Base-by-base conservation (phyloP, 2,797 vertebrate species). In the Cygnus olor region DNA sequence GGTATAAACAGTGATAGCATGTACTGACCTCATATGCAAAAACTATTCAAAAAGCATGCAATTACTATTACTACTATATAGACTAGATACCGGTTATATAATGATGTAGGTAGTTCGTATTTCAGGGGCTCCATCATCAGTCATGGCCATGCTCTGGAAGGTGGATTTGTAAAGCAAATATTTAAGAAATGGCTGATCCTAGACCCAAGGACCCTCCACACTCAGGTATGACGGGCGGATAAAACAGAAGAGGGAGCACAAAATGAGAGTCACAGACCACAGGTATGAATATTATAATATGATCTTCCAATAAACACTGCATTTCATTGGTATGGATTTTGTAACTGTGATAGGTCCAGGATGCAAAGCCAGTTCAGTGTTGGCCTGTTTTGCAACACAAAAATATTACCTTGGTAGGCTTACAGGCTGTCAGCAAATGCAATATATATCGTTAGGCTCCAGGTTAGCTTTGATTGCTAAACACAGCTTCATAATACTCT, bases 391-490 rank as follows among this genome's bases (percentile, higher is more conserved):
- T 57, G 8, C 27, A 25, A 25, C 21, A 53, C 61, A 71, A 58
- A 80, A 77, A 16, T 27, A 49, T 82, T 85, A 66, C 32, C 69
- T 68, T 80, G 76, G 60, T 64, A 79, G 66, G 30, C 47, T 73
- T 44, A 72, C 53, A 81, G 61, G 30, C 45, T 65, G 30, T 61
- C 44, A 72, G 66, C 58, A 81, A 76, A 57, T n/a, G 54, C 58
- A 72, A 2, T 11, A 18, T 22, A 3, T 97, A 85, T 81, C 87
- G 82, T 94, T 88, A 92, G 66, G 77, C n/a, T 86, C 30, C 81
- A 76, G 73, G 80, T 91, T 95, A 94, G 63, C 73, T 93, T 95
- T 89, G 92, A 94, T 94, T 94, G 72, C 92, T 88, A 89, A 94
- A 93, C 76, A 89, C 54, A 76, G 82, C 42, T 83, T 95, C 69